Base-by-base conservation (phyloP, 2,113 vertebrate genomes). In the Hylia prasina region DNA sequence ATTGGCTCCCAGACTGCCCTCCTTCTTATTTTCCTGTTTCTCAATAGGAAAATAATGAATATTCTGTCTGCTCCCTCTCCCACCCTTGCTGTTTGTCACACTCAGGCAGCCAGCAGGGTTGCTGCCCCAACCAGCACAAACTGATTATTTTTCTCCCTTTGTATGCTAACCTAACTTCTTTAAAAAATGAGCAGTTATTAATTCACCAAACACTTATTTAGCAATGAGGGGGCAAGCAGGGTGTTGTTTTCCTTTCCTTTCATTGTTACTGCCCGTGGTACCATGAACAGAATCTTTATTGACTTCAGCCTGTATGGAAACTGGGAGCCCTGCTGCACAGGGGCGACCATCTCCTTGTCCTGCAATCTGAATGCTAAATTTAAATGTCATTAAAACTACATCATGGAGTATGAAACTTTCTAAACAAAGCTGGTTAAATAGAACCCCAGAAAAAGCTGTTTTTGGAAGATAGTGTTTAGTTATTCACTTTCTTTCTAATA, bases 381-480 rank as follows among this genome's bases (percentile, higher is more conserved):
- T 91, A 90, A 79, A 93, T 79, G 24, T 71, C 87, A 91, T 95
- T 96, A 82, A 92, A 96, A 42, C 60, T 71, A 75, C 58, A 87
- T 35, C 54, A 17, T 28, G 56, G 27, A 69, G 28, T 28, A 82
- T 66, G 63, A 70, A 92, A 83, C 50, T 93, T 91, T 88, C 90
- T 48, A 87, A 94, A 82, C 50, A 92, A 77, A 89, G 77, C 51
- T 89, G 73, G 56, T 54, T 70, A 91, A 39, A 66, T 3, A 70
- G 42, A 78, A 75, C 63, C 66, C 35, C 53, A 92, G 84, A 82
- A 82, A 57, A 75, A 77, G 37, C 63, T 88, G 51, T 17, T 73
- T 50, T 31, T 69, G 50, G 40, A 58, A 71, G 42, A 66, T 5
- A 40, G 7, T 47, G n/a, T 50, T 94, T 87, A 71, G 12, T 90